These are phyloP conservation scores for Solea solea DNA, from an alignment of 2,113 vertebrate genomes.

Conservation along the genomic window DNA sequence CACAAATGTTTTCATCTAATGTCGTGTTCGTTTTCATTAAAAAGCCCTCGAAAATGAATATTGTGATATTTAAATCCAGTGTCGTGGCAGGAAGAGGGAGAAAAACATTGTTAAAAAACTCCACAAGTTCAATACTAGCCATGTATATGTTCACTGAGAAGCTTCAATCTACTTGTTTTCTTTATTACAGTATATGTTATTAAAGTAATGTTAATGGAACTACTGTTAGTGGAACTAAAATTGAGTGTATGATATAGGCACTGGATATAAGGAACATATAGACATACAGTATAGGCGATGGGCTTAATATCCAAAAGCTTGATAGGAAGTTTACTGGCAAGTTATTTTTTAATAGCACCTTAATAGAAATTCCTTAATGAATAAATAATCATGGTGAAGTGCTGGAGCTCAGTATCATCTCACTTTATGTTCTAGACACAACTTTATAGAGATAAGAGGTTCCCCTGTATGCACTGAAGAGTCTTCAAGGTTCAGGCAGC, in stretches of 20 bases:
- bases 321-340: conserved; percentile 7
- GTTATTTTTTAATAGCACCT: conserved; percentile 28
- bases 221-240: background rate
- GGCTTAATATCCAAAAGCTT: conserved; percentile 11
- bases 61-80: conserved; percentile 19
- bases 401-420: conserved; percentile 37
- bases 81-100: conserved; percentile 16
- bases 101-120: too few relatives aligned
- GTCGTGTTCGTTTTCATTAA: background rate
- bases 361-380: conserved; percentile 61
- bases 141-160: background rate
- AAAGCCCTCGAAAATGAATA: too few relatives aligned
- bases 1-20: background rate
- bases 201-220: too few relatives aligned
- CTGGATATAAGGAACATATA: conserved; percentile 8
- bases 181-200: too few relatives aligned
- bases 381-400: conserved; percentile 62
- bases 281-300: background rate
- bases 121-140: too few relatives aligned
- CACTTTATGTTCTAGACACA: conserved; percentile 41
- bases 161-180: background rate
- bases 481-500: conserved; percentile 42
- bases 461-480: background rate
- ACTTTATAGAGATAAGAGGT: conserved; percentile 58
- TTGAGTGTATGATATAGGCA: too few relatives aligned